Evolutionary conservation across 2,113 vertebrate genomes (phyloP), one percentile per base, ranked within the genome.

Genomic region (Pelobates fuscus): DNA sequence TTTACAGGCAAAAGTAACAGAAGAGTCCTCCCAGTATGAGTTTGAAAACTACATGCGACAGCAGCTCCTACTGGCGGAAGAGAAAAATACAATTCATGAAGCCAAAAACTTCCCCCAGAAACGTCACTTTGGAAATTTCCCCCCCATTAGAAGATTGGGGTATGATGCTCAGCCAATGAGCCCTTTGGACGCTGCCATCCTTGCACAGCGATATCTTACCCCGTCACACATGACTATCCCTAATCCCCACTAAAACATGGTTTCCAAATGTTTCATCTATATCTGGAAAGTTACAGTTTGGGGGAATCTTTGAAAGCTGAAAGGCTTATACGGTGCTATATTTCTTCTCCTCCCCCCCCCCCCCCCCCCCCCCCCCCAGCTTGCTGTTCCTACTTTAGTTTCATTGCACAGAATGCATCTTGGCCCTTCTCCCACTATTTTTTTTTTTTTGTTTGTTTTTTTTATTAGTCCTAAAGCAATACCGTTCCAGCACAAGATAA

Each of bases 31-130:
- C 0, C 97, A 99, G 87, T 99, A 99, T 0, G 97, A 99, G 84
- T 99, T 99, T 15, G 97, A 99, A 89, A 97, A 95, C 91, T 98
- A 98, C 92, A 99, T 99, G 97, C 92, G 97, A 57, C 97, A 99
- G 89, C 97, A 99, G 89, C 91, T 99, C 82, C 84, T 99, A 84
- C 82, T 98, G 87, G 97, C 97, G 0, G 97, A 99, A 85, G 97
- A 98, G 86, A 99, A 99, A 86, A 98, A 95, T 92, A 95, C 93
- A 76, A 87, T 94, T 27, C 96, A 98, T 0, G 96, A 98, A 85
- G 94, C 95, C 84, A 97, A 98, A 85, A 90, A 91, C 88, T 97
- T 96, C 89, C 92, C 92, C 2, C 92, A 92, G 80, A 96, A 96
- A 88, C 90, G 95, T 55, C 97, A 95, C 82, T 94, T 95, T 1